Evolutionary conservation across 2,888 invertebrate species (phyloP).

Genomic region (Seira musarum): DNA sequence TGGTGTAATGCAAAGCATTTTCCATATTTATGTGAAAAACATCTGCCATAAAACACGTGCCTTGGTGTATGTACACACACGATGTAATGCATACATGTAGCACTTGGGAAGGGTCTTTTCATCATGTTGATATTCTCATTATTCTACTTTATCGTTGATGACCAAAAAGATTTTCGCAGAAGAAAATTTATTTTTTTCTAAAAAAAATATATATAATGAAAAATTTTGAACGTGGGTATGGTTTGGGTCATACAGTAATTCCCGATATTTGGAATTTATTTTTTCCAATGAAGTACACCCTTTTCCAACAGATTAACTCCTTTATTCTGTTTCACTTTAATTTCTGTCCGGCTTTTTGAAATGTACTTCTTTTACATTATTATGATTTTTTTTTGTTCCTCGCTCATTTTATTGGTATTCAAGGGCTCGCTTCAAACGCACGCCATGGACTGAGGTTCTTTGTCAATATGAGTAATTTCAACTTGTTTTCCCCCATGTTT

Average conservation of each 20-base stretch:
- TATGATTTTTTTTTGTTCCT: not conserved
- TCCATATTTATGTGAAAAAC: conserved; percentile 71
- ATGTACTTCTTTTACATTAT: conserved; percentile 37
- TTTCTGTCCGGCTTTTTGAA: conserved; percentile 27
- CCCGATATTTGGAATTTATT: conserved; percentile 48
- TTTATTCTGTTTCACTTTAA: conserved; percentile 61
- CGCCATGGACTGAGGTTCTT: conserved; percentile 11
- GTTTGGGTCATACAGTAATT: too few species aligned
- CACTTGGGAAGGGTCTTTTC: conserved; percentile 38
- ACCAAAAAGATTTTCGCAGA: conserved; percentile 45
- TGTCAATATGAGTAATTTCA: too few species aligned
- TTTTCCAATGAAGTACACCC: conserved; percentile 52
- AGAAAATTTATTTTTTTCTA: conserved; percentile 51
- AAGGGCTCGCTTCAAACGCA: conserved; percentile 36
- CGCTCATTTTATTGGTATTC: conserved; percentile 31
- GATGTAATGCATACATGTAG: too few species aligned
- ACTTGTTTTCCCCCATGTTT: conserved; percentile 11
- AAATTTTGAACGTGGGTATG: conserved; percentile 5
- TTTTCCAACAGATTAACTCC: conserved; percentile 70
- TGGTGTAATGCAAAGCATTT: conserved; percentile 64
- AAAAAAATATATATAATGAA: conserved; percentile 62
- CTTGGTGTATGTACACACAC: conserved; percentile 14
- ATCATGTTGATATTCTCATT: conserved; percentile 27
- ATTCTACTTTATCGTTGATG: conserved; percentile 33
- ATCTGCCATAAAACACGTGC: conserved; percentile 69